Evolutionary conservation across 2,888 invertebrate species (phyloP).

Genomic region (Cephus pygmeus): DNA sequence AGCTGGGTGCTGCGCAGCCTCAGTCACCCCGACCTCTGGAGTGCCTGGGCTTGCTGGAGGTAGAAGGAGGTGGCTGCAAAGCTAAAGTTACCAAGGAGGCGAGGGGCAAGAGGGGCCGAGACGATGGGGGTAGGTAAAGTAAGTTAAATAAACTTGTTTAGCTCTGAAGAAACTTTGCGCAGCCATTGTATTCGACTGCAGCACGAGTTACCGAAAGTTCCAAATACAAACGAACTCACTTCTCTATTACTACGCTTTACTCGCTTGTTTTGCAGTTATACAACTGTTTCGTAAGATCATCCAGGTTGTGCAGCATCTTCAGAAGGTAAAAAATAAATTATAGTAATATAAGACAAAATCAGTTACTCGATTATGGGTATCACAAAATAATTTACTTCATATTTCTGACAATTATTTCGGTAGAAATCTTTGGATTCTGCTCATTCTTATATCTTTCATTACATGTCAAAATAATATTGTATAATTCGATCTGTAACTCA

Average conservation of each 20-base stretch:
- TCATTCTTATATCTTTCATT: no score
- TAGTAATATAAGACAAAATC: no score
- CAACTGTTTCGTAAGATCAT: no score
- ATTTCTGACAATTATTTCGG: no score
- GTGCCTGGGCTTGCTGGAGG: not conserved
- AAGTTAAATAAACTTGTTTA: slow-evolving; percentile 66
- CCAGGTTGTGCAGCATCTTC: no score
- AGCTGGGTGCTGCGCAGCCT: slow-evolving; percentile 35
- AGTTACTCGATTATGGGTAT: no score
- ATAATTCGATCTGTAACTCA: no score
- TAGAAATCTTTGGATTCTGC: no score
- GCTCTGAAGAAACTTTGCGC: slow-evolving; percentile 57
- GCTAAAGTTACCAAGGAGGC: slow-evolving; percentile 9
- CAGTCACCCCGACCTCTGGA: not conserved
- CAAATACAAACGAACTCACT: slow-evolving; percentile 57
- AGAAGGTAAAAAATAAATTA: no score
- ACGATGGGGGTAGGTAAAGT: slow-evolving; percentile 35
- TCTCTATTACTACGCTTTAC: slow-evolving; percentile 55
- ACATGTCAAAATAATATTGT: no score
- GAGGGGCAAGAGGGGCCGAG: slow-evolving; percentile 16
- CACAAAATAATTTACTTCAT: no score
- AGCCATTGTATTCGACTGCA: slow-evolving; percentile 60
- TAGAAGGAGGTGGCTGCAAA: slow-evolving; percentile 27
- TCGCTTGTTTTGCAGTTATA: slow-evolving; percentile 53
- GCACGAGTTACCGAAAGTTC: slow-evolving; percentile 56